These are phyloP conservation scores for Dryocosmus kuriphilus DNA, from an alignment of 2,888 invertebrate species.

Conservation along the genomic window DNA sequence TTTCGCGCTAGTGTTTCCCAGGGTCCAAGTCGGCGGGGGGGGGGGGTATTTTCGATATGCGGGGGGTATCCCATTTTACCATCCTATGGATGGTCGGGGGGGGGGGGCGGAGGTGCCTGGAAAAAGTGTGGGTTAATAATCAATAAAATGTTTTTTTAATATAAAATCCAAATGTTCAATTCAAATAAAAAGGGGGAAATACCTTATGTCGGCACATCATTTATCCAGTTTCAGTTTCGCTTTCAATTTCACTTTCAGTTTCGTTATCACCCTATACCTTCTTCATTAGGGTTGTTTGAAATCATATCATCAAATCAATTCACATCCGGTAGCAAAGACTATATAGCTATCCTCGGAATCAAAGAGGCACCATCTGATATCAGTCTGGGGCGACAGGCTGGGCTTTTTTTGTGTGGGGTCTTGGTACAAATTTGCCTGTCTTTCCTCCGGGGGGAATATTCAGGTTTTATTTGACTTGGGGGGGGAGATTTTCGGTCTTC, in stretches of 20 bases:
- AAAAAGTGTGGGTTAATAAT: slow-evolving; percentile 50
- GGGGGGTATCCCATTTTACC: slow-evolving; percentile 79
- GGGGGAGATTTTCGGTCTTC: slow-evolving; percentile 43
- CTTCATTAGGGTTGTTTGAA: slow-evolving; percentile 37
- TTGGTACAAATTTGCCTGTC: slow-evolving; percentile 6
- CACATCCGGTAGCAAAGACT: slow-evolving; percentile 65
- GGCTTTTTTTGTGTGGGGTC: too few species aligned
- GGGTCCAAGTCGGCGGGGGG: slow-evolving; percentile 80
- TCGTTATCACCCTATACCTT: slow-evolving; percentile 36
- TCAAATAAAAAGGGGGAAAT: not conserved
- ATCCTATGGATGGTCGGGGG: slow-evolving; percentile 78
- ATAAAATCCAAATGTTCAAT: too few species aligned
- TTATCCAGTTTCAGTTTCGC: slow-evolving; percentile 26
- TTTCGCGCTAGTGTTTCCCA: slow-evolving; percentile 81
- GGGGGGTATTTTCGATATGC: slow-evolving; percentile 80
- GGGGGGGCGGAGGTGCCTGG: too few species aligned
- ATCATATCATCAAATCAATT: slow-evolving; percentile 48
- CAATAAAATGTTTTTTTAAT: too few species aligned
- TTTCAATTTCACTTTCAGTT: slow-evolving; percentile 5
- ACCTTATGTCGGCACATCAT: slow-evolving; percentile 5
- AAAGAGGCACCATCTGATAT: slow-evolving; percentile 69
- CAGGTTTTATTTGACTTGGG: slow-evolving; percentile 58
- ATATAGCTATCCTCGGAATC: slow-evolving; percentile 72
- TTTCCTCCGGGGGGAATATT: slow-evolving; percentile 41
- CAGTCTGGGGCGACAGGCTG: slow-evolving; percentile 55